Percentiles rank a stretch among this genome's conserved stretches.
These are phyloP conservation scores for Tursiops truncatus DNA, from an alignment of 2,113 vertebrate genomes.

Conservation along the genomic window DNA sequence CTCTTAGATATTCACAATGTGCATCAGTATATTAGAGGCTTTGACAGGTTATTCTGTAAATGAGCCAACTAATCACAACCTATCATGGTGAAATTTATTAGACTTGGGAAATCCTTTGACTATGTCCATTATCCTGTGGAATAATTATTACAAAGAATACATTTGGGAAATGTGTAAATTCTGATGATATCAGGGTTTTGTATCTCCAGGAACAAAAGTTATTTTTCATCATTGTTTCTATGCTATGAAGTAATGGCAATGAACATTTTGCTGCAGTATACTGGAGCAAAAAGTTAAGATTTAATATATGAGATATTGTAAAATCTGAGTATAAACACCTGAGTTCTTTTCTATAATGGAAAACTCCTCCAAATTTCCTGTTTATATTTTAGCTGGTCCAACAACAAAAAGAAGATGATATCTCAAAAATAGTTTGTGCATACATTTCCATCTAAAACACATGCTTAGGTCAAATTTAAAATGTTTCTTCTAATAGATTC, in stretches of 20 bases:
- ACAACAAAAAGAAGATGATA: constrained; percentile 3
- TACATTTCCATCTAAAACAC: constrained; percentile 30
- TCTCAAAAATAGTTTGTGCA: background rate
- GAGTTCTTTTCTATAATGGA: background rate
- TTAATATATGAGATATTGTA: background rate
- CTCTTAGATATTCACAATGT: background rate
- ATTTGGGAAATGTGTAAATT: background rate
- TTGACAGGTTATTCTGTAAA: background rate
- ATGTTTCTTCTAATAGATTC: background rate
- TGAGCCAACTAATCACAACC: background rate
- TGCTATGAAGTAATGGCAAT: constrained; percentile 1
- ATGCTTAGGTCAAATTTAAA: background rate
- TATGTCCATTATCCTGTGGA: background rate
- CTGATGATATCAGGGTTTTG: background rate
- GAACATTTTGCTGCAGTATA: background rate
- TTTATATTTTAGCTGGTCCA: constrained; percentile 27
- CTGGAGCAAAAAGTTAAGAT: background rate
- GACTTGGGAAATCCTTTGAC: background rate
- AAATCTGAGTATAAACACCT: background rate
- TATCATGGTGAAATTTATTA: background rate
- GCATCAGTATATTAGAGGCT: background rate
- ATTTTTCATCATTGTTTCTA: background rate
- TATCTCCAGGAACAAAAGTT: background rate
- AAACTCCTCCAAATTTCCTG: background rate
- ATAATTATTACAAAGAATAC: background rate